A percentile compares a stretch with the other conserved stretches of the same genome.
phyloP scores from a whole-genome alignment of 2,797 vertebrate species.

The Miichthys miiuy region DNA sequence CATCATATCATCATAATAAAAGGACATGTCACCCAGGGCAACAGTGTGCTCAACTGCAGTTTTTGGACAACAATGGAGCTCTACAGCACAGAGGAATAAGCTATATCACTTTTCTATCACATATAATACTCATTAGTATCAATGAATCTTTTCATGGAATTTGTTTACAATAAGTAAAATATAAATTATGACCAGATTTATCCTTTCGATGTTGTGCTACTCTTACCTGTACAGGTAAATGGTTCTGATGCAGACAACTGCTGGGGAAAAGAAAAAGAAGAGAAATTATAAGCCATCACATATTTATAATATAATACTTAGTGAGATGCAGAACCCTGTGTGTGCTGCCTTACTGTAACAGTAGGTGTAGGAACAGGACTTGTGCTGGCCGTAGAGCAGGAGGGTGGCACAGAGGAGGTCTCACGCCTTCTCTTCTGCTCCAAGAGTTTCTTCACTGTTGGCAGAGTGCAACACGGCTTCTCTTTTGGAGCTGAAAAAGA shows the following conservation, averaged over 20 bases:
- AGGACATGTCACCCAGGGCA: too few relatives aligned
- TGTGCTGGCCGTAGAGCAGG: constrained; percentile 68
- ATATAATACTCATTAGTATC: neutral
- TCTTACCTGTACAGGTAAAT: constrained; percentile 78
- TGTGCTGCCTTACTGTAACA: constrained; percentile 76
- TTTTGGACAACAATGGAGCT: neutral
- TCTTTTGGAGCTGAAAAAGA: constrained; percentile 84
- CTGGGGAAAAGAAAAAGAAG: constrained; percentile 22
- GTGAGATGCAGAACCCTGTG: neutral
- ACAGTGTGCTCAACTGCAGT: too few relatives aligned
- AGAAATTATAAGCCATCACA: neutral
- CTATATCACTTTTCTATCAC: neutral
- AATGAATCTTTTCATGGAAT: neutral
- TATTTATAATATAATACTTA: neutral
- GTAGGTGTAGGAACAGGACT: constrained; percentile 70
- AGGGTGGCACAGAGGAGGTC: constrained; percentile 75
- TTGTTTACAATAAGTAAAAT: neutral
- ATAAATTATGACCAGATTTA: neutral
- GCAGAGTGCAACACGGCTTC: constrained; percentile 89
- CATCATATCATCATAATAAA: too few relatives aligned
- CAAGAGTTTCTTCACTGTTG: constrained; percentile 93
- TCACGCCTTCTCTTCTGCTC: constrained; percentile 91
- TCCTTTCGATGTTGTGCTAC: neutral
- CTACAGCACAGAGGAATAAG: neutral
- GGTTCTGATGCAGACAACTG: constrained; percentile 72